Conservation (phyloP, 2,113 vertebrate species). For the Puffinus mauretanicus region DNA sequence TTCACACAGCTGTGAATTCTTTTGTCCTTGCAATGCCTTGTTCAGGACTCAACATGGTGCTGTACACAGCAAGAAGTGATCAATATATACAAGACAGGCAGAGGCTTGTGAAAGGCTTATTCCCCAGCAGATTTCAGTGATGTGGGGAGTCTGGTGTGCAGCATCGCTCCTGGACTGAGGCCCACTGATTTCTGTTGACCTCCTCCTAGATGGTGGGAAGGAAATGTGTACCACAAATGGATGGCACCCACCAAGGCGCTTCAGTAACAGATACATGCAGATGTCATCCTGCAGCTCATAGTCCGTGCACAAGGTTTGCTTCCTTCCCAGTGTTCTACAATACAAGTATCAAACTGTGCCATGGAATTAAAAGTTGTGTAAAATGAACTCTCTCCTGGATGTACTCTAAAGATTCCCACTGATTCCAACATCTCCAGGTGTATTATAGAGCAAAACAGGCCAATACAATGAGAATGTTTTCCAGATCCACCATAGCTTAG, state of each 20-base stretch:
- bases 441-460: neutral
- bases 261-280: neutral
- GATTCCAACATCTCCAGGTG: neutral
- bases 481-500: neutral
- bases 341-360: neutral
- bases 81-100: neutral
- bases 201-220: neutral
- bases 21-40: neutral
- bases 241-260: neutral
- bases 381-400: neutral
- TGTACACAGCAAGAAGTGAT: neutral
- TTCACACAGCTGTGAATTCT: neutral
- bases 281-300: neutral
- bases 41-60: neutral
- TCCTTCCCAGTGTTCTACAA: neutral
- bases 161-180: neutral
- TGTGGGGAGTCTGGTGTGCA: too few species aligned
- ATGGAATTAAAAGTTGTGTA: neutral
- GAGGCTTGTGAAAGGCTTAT: neutral
- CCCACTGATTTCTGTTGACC: neutral
- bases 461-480: neutral
- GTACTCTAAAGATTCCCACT: neutral
- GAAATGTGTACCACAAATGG: neutral
- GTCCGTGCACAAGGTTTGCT: neutral
- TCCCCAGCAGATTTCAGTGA: neutral